Conservation (phyloP, 2,797 vertebrate species). For the Typhlichthys eigenmanni region DNA sequence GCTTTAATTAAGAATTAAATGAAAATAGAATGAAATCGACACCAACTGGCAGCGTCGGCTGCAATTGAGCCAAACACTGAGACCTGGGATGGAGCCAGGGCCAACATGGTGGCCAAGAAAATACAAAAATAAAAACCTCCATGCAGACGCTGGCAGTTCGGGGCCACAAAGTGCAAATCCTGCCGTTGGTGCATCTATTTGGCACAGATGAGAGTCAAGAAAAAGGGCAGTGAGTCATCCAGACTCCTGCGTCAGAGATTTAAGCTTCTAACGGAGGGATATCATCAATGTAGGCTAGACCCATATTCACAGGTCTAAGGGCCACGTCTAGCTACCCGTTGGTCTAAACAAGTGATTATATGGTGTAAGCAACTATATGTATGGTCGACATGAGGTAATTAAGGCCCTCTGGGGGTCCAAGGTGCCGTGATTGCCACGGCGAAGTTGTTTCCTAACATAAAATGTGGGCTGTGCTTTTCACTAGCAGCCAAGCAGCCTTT, state of each 20-base stretch:
- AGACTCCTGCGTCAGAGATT: slow-evolving; percentile 39
- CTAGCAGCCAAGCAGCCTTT: slow-evolving; percentile 19
- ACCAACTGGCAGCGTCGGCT: not conserved
- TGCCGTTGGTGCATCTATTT: slow-evolving; percentile 44
- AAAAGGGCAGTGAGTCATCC: slow-evolving; percentile 35
- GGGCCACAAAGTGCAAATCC: slow-evolving; percentile 31
- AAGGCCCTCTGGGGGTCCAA: slow-evolving; percentile 16
- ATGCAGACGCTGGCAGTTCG: slow-evolving; percentile 32
- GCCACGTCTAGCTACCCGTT: slow-evolving; percentile 12
- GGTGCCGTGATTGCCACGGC: not conserved
- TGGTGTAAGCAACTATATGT: slow-evolving; percentile 6
- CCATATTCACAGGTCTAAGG: slow-evolving; percentile 30
- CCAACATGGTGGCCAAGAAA: slow-evolving; percentile 18
- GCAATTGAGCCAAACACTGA: slow-evolving; percentile 18
- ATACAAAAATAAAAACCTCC: slow-evolving; percentile 22
- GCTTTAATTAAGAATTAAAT: too few relatives aligned
- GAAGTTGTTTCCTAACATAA: slow-evolving; percentile 8
- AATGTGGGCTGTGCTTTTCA: slow-evolving; percentile 23
- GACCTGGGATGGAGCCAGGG: slow-evolving; percentile 18
- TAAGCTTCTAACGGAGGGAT: slow-evolving; percentile 31
- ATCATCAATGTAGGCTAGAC: slow-evolving; percentile 36
- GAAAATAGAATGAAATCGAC: not conserved
- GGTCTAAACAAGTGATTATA: slow-evolving; percentile 13
- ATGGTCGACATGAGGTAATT: slow-evolving; percentile 13
- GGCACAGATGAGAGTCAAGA: slow-evolving; percentile 49